A percentile compares a stretch with the other conserved stretches of the same genome.
phyloP scores from a whole-genome alignment of 2,113 vertebrate genomes.

The Labrus mixtus region DNA sequence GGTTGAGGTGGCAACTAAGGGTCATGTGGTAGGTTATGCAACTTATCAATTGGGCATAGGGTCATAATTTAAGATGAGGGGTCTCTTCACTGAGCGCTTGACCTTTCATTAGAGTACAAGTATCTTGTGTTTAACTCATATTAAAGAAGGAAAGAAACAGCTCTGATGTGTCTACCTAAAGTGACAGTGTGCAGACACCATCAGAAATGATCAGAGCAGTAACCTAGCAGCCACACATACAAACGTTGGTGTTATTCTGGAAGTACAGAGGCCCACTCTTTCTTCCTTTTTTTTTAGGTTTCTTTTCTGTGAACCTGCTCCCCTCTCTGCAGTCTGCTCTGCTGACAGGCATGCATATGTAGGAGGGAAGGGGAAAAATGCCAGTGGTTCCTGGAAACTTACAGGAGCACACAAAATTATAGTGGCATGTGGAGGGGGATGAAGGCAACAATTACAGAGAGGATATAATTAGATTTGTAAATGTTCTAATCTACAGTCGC shows the following conservation, averaged over 20 bases:
- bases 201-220: constrained; percentile 45
- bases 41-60: too few relatives aligned
- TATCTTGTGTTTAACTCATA: too few relatives aligned
- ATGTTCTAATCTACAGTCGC: constrained; percentile 48
- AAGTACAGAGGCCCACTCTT: constrained; percentile 25
- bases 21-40: too few relatives aligned
- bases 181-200: constrained; percentile 48
- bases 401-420: constrained; percentile 62
- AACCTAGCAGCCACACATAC: constrained; percentile 69
- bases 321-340: constrained; percentile 32
- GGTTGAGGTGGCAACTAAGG: too few relatives aligned
- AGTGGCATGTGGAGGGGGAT: constrained; percentile 51
- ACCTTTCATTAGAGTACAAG: too few relatives aligned
- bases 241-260: constrained; percentile 51
- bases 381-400: constrained; percentile 65
- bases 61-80: too few relatives aligned
- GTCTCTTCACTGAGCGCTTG: too few relatives aligned
- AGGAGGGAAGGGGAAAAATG: constrained; percentile 41
- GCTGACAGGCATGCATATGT: constrained; percentile 58
- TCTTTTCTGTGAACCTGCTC: constrained; percentile 26
- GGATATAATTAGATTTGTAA: constrained; percentile 65
- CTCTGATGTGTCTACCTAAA: neutral
- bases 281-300: neutral
- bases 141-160: neutral
- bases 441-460: constrained; percentile 67